phyloP scores from a whole-genome alignment of 2,797 vertebrate species.

The Sebastiscus tertius region DNA sequence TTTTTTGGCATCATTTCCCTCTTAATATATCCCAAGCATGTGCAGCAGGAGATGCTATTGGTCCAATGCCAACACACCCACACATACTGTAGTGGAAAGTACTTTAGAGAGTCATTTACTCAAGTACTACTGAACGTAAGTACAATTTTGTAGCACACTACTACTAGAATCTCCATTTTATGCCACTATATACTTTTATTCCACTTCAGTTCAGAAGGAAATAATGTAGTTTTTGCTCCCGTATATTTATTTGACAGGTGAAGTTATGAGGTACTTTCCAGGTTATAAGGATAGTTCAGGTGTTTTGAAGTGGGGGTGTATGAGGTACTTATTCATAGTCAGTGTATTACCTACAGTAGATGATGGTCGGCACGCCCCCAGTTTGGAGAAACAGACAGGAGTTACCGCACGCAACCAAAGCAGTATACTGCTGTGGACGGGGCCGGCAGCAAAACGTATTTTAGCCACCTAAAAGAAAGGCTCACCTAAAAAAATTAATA shows the following conservation, averaged over 20 bases:
- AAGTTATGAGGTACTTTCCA: background rate
- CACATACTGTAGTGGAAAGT: background rate
- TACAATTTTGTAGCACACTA: background rate
- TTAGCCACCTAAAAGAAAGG: too few relatives aligned
- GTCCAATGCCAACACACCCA: constrained; percentile 7
- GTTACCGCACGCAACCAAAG: rapidly evolving
- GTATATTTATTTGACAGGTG: background rate
- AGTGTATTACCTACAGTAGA: too few relatives aligned
- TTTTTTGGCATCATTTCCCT: constrained; percentile 2
- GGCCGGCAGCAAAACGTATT: too few relatives aligned
- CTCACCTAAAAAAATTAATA: too few relatives aligned
- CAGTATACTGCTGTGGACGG: rapidly evolving
- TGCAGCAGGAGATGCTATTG: constrained; percentile 16
- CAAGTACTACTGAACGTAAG: background rate
- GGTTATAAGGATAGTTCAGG: too few relatives aligned
- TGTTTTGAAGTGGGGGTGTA: too few relatives aligned
- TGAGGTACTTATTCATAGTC: too few relatives aligned
- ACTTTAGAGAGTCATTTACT: background rate
- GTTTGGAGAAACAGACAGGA: too few relatives aligned
- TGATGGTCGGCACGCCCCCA: too few relatives aligned
- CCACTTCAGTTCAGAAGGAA: background rate
- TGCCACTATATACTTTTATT: background rate
- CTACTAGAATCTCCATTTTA: background rate
- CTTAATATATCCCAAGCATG: constrained; percentile 26
- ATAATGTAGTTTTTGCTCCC: background rate